These are phyloP conservation scores for Mus spretus DNA, from an alignment of 2,797 vertebrate genomes.

Conservation along the genomic window DNA sequence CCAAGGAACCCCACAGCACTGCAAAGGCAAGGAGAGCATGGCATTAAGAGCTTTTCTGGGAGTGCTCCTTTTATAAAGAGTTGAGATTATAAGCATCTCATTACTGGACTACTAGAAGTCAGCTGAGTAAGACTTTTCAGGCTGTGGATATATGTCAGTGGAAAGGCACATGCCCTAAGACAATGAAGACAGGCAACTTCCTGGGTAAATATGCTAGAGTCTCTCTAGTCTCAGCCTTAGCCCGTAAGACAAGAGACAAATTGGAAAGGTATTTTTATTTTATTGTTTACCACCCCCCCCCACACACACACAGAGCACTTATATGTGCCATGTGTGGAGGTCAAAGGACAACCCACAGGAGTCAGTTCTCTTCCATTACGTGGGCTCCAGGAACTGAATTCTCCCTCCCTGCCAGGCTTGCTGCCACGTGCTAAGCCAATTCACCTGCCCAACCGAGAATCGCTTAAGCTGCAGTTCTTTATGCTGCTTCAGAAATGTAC, in stretches of 20 bases:
- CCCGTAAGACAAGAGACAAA: not conserved
- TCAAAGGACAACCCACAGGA: not conserved
- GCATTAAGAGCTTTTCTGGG: not conserved
- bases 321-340: not conserved
- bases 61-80: not conserved
- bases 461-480: not conserved
- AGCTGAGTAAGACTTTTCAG: not conserved
- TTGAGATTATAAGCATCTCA: slow-evolving; percentile 11
- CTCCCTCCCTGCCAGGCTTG: not conserved
- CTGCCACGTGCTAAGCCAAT: not conserved
- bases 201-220: not conserved
- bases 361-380: not conserved
- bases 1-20: not conserved
- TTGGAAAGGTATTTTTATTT: not conserved
- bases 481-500: not conserved
- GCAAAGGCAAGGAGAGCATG: not conserved
- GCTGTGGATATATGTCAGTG: not conserved
- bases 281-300: not conserved
- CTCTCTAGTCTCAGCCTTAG: not conserved
- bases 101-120: not conserved
- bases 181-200: not conserved
- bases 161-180: too few species aligned
- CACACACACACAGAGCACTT: not conserved
- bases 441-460: not conserved
- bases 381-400: not conserved